These are phyloP conservation scores for Meleagris gallopavo DNA, from an alignment of 2,113 vertebrate genomes.

Conservation along the genomic window DNA sequence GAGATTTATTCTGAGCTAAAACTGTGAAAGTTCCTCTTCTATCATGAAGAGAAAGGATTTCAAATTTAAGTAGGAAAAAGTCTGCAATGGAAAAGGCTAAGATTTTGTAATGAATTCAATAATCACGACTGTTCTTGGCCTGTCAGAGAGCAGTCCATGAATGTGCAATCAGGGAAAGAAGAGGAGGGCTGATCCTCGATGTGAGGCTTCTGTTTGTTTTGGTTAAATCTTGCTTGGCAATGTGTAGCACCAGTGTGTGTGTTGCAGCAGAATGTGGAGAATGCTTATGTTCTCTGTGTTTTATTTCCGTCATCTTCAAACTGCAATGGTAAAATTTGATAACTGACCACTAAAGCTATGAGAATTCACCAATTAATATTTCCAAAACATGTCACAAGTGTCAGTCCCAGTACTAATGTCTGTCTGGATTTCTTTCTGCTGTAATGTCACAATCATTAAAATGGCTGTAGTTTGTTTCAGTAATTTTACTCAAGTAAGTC, in stretches of 20 bases:
- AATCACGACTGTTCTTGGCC: background rate
- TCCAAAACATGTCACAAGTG: background rate
- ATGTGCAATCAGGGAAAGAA: background rate
- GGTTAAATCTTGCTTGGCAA: background rate
- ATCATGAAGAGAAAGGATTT: background rate
- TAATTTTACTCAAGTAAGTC: background rate
- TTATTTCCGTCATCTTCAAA: background rate
- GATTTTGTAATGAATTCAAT: background rate
- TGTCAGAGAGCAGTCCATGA: background rate
- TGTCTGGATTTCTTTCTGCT: background rate
- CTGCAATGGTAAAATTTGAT: background rate
- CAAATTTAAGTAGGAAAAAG: background rate
- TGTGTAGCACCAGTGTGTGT: background rate
- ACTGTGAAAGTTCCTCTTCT: background rate
- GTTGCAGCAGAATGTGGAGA: background rate
- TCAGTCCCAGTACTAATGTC: background rate
- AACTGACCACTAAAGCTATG: background rate
- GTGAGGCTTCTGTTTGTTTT: background rate
- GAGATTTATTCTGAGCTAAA: background rate
- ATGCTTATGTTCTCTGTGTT: background rate
- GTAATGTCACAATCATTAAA: background rate
- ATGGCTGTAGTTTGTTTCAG: background rate
- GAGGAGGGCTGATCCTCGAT: background rate
- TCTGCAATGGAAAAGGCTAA: background rate
- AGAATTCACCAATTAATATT: background rate